These are phyloP conservation scores for Sesamia nonagrioides DNA, from an alignment of 1,140 invertebrate species.

Conservation along the genomic window DNA sequence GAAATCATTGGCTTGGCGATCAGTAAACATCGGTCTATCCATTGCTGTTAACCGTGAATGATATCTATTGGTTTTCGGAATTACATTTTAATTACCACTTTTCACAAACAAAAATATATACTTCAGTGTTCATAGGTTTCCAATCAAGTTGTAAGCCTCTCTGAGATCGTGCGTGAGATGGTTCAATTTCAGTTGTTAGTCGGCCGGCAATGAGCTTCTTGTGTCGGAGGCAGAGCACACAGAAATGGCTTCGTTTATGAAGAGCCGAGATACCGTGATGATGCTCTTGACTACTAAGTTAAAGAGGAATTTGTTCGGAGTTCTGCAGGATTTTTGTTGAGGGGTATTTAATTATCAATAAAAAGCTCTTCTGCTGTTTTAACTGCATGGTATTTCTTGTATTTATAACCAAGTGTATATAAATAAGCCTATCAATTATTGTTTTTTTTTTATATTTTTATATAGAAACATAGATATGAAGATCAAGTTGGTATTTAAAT, in stretches of 20 bases:
- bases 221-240: not conserved
- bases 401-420: too few species aligned
- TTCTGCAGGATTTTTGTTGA: not conserved
- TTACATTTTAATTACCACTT: not conserved
- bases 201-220: not conserved
- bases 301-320: not conserved
- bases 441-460: too few species aligned
- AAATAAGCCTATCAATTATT: too few species aligned
- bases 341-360: too few species aligned
- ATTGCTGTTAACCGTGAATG: too few species aligned
- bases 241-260: not conserved
- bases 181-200: not conserved
- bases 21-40: too few species aligned
- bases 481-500: too few species aligned
- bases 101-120: not conserved
- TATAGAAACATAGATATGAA: too few species aligned
- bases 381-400: too few species aligned
- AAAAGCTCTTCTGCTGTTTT: too few species aligned
- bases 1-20: too few species aligned
- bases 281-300: not conserved
- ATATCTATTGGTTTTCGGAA: too few species aligned
- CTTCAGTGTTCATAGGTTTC: constrained; percentile 6
- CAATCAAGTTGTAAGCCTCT: not conserved
- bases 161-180: not conserved
- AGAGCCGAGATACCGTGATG: not conserved